A percentile compares a stretch with the other conserved stretches of the same genome.
Conservation (phyloP, 2,797 vertebrate species). For the Gouania willdenowi region DNA sequence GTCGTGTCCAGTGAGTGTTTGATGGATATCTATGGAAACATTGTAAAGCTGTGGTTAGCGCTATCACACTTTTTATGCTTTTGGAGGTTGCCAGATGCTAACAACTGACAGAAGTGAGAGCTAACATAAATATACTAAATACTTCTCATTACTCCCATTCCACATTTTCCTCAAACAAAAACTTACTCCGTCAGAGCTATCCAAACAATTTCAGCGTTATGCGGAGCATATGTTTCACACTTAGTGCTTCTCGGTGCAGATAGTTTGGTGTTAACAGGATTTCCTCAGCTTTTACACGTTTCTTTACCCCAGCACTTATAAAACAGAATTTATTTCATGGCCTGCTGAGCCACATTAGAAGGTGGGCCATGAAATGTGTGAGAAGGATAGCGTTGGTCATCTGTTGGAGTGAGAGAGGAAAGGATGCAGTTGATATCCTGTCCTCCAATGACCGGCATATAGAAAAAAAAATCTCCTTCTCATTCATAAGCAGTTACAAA, state of each 20-base stretch:
- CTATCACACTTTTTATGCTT: no score
- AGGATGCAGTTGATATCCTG: conserved; percentile 1
- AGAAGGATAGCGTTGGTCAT: conserved; percentile 33
- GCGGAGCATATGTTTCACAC: no score
- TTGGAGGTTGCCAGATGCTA: not conserved
- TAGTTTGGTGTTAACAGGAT: no score
- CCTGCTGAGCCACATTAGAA: conserved; percentile 30
- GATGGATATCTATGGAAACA: no score
- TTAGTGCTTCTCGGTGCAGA: no score
- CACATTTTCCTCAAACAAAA: not conserved
- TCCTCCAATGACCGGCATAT: conserved; percentile 21
- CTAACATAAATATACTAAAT: not conserved
- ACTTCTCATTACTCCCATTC: not conserved
- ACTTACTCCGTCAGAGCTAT: no score
- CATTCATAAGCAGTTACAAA: no score
- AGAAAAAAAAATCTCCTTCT: conserved; percentile 23
- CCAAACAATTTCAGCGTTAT: no score
- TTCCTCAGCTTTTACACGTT: not conserved
- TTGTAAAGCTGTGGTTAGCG: no score
- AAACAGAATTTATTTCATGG: conserved; percentile 23
- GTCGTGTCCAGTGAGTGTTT: no score
- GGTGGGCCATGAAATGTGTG: conserved; percentile 41
- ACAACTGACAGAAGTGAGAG: not conserved
- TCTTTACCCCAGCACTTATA: conserved; percentile 13
- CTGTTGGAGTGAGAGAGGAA: conserved; percentile 15